Conservation (phyloP, 2,113 vertebrate species). For the Phalacrocorax carbo region DNA sequence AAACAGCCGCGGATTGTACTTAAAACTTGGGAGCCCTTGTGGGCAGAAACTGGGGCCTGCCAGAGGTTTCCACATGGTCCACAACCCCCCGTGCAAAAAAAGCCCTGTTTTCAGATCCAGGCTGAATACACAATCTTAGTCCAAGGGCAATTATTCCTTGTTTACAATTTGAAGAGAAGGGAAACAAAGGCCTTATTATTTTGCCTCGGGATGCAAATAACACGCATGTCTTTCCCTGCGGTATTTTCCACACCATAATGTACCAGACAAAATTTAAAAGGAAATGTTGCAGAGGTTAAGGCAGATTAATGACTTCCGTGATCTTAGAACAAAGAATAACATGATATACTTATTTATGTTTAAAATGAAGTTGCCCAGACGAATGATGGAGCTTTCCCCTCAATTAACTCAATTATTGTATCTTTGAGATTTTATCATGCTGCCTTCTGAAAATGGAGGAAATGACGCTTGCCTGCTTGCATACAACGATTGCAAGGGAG, state of each 20-base stretch:
- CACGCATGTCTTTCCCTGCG: neutral
- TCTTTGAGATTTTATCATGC: slow-evolving; percentile 15
- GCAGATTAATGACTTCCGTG: slow-evolving; percentile 53
- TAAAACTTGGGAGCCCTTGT: neutral
- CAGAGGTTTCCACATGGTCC: neutral
- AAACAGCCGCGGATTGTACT: neutral
- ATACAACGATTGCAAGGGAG: neutral
- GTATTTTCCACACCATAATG: slow-evolving; percentile 44
- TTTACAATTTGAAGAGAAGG: slow-evolving; percentile 36
- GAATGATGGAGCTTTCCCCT: slow-evolving; percentile 30
- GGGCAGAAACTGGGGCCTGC: neutral
- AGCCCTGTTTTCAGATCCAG: neutral
- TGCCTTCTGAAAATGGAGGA: neutral
- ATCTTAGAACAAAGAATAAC: slow-evolving; percentile 51
- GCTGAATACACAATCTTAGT: neutral
- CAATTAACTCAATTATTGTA: slow-evolving; percentile 52
- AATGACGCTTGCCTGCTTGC: neutral
- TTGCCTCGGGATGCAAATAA: slow-evolving; percentile 44
- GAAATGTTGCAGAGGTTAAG: slow-evolving; percentile 52
- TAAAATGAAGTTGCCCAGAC: slow-evolving; percentile 22
- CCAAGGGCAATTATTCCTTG: slow-evolving; percentile 34
- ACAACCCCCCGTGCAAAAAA: neutral
- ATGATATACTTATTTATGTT: slow-evolving; percentile 33
- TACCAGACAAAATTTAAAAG: slow-evolving; percentile 35
- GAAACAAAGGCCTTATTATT: slow-evolving; percentile 48